A percentile compares a stretch with the other conserved stretches of the same genome.
These are phyloP conservation scores for Ophion slaviceki DNA, from an alignment of 2,888 invertebrate genomes.

Conservation along the genomic window DNA sequence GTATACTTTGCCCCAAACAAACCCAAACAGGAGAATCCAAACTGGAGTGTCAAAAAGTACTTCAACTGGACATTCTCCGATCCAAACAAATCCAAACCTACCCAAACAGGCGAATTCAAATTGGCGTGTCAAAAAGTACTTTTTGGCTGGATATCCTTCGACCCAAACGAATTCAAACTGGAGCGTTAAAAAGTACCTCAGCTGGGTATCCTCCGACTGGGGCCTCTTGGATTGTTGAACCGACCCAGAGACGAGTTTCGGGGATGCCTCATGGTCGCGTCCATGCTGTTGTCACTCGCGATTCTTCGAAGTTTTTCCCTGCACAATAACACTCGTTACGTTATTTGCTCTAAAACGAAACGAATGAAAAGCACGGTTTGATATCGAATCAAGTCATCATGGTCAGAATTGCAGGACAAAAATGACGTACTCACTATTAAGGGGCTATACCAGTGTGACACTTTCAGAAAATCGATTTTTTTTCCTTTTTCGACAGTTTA, in stretches of 20 bases:
- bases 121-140: too few relatives aligned
- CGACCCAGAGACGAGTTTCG: conserved; percentile 63
- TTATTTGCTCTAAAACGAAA: not conserved
- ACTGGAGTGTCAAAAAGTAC: too few relatives aligned
- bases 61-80: too few relatives aligned
- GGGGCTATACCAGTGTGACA: too few relatives aligned
- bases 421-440: not conserved
- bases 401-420: not conserved
- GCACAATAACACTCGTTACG: conserved; percentile 23
- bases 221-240: conserved; percentile 57
- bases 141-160: too few relatives aligned
- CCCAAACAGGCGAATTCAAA: too few relatives aligned
- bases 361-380: not conserved
- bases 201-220: conserved; percentile 62
- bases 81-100: too few relatives aligned
- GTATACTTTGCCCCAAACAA: too few relatives aligned
- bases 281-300: conserved; percentile 73
- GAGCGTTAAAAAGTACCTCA: conserved; percentile 59
- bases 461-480: too few relatives aligned
- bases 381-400: not conserved
- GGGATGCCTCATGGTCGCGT: conserved; percentile 57
- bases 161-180: too few relatives aligned
- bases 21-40: too few relatives aligned
- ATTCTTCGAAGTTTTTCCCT: conserved; percentile 74
- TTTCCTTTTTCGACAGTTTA: too few relatives aligned